These are phyloP conservation scores for Ceyx melanurus DNA, from an alignment of 2,113 vertebrate genomes.

Conservation along the genomic window DNA sequence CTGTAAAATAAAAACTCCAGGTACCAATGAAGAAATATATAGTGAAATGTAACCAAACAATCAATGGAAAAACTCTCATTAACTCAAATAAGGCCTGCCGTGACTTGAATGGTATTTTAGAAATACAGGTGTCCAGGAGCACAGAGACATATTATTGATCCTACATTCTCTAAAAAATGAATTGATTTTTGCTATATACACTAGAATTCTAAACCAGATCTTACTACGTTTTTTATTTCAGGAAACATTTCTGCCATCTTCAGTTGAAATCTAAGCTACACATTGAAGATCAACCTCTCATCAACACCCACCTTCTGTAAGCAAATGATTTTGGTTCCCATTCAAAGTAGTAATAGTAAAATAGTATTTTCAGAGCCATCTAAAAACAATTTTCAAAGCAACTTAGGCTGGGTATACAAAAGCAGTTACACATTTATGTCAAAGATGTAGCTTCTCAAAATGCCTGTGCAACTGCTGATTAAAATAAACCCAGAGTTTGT, in stretches of 20 bases:
- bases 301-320: background rate
- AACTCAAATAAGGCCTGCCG: background rate
- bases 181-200: background rate
- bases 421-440: background rate
- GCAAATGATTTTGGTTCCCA: background rate
- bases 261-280: background rate
- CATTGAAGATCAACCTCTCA: background rate
- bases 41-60: slow-evolving; percentile 16
- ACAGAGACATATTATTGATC: slow-evolving; percentile 5
- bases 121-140: background rate
- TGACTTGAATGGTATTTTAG: slow-evolving; percentile 19
- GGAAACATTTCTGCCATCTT: slow-evolving; percentile 41
- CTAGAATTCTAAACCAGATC: slow-evolving; percentile 6
- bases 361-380: background rate
- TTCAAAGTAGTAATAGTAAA: background rate
- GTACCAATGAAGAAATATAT: background rate
- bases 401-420: background rate
- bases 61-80: slow-evolving; percentile 22
- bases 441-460: slow-evolving; percentile 2
- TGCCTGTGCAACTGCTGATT: background rate
- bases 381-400: slow-evolving; percentile 20
- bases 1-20: background rate
- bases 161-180: background rate
- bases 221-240: background rate
- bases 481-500: background rate